These are phyloP conservation scores for Sitophilus oryzae DNA, from an alignment of 1,140 invertebrate genomes.

Conservation along the genomic window DNA sequence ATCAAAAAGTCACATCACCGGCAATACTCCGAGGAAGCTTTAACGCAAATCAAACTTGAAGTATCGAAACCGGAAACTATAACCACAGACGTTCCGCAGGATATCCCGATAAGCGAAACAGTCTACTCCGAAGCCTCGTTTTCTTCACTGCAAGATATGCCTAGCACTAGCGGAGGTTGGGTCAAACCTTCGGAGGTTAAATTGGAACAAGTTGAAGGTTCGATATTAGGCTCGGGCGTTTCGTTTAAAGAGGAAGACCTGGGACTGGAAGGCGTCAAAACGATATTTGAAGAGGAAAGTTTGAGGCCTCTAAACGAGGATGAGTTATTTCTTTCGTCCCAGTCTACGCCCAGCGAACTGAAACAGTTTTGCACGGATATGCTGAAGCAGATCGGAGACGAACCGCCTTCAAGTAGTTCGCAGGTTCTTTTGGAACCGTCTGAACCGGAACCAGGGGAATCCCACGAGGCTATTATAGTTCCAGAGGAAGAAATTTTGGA, in stretches of 20 bases:
- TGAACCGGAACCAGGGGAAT: neutral
- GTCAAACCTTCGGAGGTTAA: neutral
- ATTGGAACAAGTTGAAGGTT: constrained; percentile 14
- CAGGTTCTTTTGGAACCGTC: constrained; percentile 1
- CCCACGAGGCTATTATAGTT: neutral
- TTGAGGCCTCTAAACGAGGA: constrained; percentile 7
- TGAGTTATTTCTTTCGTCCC: constrained; percentile 4
- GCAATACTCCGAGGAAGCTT: constrained; percentile 27
- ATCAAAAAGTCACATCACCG: constrained; percentile 66
- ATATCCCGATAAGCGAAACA: neutral
- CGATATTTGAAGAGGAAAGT: constrained; percentile 18
- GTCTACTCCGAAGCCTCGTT: neutral
- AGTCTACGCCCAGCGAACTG: constrained; percentile 16
- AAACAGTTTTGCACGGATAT: constrained; percentile 27
- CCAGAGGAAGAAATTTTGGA: neutral
- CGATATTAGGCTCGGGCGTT: constrained; percentile 11
- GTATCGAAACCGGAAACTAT: constrained; percentile 17
- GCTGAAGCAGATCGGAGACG: constrained; percentile 26
- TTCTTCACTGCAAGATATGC: neutral
- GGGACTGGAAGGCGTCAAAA: constrained; percentile 10
- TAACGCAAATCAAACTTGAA: constrained; percentile 27
- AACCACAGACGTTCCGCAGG: neutral
- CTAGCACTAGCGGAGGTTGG: neutral
- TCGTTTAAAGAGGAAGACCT: constrained; percentile 7
- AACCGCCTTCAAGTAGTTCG: neutral